Conservation (phyloP, 2,113 vertebrate genomes). For the Cygnus buccinator region DNA sequence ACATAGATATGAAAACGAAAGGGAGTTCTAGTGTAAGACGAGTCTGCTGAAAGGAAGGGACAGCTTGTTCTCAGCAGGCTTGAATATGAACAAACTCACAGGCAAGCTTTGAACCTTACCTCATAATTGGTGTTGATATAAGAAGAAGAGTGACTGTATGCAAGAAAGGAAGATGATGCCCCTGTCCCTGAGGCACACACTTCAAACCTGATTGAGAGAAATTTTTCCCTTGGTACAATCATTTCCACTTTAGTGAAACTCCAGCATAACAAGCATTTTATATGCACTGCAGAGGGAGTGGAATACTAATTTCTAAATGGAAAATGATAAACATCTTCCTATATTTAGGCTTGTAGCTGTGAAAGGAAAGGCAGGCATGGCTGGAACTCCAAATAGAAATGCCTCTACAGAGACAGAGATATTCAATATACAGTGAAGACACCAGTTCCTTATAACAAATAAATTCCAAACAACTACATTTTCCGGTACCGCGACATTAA, state of each 20-base stretch:
- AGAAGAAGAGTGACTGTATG: constrained; percentile 33
- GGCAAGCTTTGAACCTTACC: constrained; percentile 48
- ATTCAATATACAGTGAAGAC: not conserved
- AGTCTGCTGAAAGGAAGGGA: constrained; percentile 4
- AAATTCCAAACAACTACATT: not conserved
- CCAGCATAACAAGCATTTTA: constrained; percentile 25
- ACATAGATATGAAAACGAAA: not conserved
- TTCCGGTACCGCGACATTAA: not conserved
- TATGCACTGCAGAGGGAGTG: constrained; percentile 10
- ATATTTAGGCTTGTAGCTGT: constrained; percentile 26
- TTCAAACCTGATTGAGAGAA: constrained; percentile 57
- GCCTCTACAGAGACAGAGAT: not conserved
- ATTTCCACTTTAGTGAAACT: constrained; percentile 39
- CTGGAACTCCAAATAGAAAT: constrained; percentile 23
- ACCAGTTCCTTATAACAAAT: not conserved
- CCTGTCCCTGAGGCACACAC: not conserved
- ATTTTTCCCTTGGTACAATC: constrained; percentile 42
- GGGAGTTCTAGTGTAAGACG: not conserved
- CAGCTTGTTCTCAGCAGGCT: constrained; percentile 25
- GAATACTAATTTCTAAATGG: constrained; percentile 58
- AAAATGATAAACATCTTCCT: constrained; percentile 48
- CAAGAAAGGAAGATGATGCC: constrained; percentile 26
- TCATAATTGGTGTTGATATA: constrained; percentile 36
- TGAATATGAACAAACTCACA: constrained; percentile 22
- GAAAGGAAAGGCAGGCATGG: not conserved